These are phyloP conservation scores for Cecidostiba fungosa DNA, from an alignment of 2,888 invertebrate genomes.

Conservation along the genomic window DNA sequence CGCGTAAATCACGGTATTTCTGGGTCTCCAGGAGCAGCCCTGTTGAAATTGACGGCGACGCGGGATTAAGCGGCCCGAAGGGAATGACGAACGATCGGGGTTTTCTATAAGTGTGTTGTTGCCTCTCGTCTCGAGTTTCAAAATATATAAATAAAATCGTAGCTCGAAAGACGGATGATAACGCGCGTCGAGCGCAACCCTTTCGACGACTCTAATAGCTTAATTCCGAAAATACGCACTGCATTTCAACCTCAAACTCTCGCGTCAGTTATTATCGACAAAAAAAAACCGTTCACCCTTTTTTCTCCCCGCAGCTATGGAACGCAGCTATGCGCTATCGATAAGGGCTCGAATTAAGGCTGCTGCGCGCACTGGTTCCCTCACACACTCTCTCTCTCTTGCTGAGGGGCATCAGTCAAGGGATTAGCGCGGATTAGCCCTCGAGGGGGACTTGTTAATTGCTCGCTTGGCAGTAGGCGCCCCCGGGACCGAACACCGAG, in stretches of 20 bases:
- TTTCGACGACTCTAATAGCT: not conserved
- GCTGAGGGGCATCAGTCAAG: slow-evolving; percentile 79
- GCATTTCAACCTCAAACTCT: not conserved
- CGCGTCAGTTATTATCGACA: not conserved
- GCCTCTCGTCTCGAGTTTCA: not conserved
- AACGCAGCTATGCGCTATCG: not conserved
- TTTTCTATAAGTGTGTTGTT: not conserved
- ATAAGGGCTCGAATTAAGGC: slow-evolving; percentile 43
- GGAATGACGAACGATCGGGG: not conserved
- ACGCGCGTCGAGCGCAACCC: not conserved
- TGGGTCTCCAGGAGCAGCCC: not conserved
- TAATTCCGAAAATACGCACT: not conserved
- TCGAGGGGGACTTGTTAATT: slow-evolving; percentile 80
- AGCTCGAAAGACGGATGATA: slow-evolving; percentile 23
- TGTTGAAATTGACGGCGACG: slow-evolving; percentile 1
- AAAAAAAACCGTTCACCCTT: slow-evolving; percentile 4
- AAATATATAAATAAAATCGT: not conserved
- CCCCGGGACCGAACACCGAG: slow-evolving; percentile 59
- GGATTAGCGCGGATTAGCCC: slow-evolving; percentile 80
- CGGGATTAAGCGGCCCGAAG: not conserved
- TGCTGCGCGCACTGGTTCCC: not conserved
- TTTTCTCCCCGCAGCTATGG: not conserved
- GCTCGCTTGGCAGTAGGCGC: slow-evolving; percentile 71
- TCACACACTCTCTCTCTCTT: slow-evolving; percentile 34
- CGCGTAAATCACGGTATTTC: slow-evolving; percentile 50